Evolutionary conservation across 2,888 invertebrate species (phyloP).

Genomic region (Galerucella nymphaeae): DNA sequence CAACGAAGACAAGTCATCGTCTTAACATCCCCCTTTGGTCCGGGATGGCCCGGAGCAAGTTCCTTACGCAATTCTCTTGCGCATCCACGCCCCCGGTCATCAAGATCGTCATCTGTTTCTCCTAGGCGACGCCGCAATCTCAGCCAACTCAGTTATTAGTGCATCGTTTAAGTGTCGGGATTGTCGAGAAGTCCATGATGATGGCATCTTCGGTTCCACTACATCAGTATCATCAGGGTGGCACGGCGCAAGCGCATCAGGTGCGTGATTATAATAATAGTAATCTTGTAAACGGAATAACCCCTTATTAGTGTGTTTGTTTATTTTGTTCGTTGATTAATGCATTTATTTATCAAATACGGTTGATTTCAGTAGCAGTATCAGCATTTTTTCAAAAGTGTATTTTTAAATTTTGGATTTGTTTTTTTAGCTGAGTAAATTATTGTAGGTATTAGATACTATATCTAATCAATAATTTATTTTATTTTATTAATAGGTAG

Average conservation of each 20-base stretch:
- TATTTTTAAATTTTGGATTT: too few relatives aligned
- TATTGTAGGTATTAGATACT: too few relatives aligned
- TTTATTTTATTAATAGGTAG: too few relatives aligned
- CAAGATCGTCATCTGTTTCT: constrained; percentile 61
- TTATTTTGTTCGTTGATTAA: constrained; percentile 28
- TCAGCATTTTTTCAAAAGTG: not conserved
- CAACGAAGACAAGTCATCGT: constrained; percentile 13
- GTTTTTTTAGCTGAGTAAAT: too few relatives aligned
- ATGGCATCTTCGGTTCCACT: constrained; percentile 61
- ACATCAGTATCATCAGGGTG: constrained; percentile 60
- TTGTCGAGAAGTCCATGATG: constrained; percentile 48
- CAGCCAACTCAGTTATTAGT: constrained; percentile 65
- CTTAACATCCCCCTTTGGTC: constrained; percentile 42
- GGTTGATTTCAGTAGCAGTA: constrained; percentile 13
- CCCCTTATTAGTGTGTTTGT: constrained; percentile 59
- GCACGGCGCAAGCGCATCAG: constrained; percentile 62
- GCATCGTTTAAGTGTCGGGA: constrained; percentile 61
- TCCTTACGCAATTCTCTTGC: constrained; percentile 57
- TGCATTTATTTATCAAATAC: not conserved
- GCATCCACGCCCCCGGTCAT: constrained; percentile 61
- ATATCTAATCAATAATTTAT: too few relatives aligned
- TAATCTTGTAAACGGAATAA: constrained; percentile 60
- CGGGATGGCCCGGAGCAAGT: constrained; percentile 45
- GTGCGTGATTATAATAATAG: constrained; percentile 63
- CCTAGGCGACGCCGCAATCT: constrained; percentile 58